Evolutionary conservation across 2,113 vertebrate species (phyloP).

Genomic region (Malaclemys terrapin): DNA sequence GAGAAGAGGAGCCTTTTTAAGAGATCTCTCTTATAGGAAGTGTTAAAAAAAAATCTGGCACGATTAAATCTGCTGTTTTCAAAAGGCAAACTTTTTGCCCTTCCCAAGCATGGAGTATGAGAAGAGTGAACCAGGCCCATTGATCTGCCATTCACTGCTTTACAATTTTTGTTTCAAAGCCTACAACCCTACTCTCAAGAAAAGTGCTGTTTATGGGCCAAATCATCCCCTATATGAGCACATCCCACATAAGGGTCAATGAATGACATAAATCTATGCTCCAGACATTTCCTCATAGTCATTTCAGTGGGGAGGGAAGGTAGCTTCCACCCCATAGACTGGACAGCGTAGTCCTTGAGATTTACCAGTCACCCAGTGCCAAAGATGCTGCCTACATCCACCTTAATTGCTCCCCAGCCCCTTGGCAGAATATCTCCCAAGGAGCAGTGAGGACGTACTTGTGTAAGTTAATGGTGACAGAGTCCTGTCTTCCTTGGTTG

Average conservation of each 20-base stretch:
- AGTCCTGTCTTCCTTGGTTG: background rate
- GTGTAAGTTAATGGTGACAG: background rate
- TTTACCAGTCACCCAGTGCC: background rate
- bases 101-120: background rate
- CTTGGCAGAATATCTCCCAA: accelerated
- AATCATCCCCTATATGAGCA: background rate
- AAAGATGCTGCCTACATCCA: background rate
- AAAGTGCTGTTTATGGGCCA: background rate
- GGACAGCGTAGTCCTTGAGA: background rate
- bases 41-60: background rate
- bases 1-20: background rate
- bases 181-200: background rate
- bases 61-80: background rate
- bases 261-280: background rate
- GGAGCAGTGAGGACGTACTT: background rate
- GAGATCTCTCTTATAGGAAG: background rate
- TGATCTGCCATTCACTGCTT: background rate
- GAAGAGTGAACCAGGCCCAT: background rate
- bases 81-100: background rate
- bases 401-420: background rate
- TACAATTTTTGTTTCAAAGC: background rate
- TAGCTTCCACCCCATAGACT: background rate
- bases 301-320: background rate
- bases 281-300: background rate
- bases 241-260: background rate